Evolutionary conservation across 2,113 vertebrate genomes (phyloP).

Genomic region (Promerops cafer): DNA sequence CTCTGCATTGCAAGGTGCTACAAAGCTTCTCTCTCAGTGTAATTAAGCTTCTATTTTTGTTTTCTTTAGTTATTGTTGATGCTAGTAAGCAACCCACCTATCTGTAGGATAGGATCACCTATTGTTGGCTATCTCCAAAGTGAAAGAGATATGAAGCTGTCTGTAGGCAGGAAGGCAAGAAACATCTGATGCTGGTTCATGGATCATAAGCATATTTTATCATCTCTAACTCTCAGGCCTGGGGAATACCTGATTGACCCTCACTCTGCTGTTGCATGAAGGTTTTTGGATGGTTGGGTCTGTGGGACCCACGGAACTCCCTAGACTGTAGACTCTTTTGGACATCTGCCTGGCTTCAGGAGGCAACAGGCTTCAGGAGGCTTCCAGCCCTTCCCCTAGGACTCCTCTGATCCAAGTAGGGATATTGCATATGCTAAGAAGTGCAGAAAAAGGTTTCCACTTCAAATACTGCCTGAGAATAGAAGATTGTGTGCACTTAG

Average conservation of each 20-base stretch:
- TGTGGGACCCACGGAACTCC: neutral
- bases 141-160: neutral
- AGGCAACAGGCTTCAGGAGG: neutral
- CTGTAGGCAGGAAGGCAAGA: neutral
- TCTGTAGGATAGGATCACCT: neutral
- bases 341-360: neutral
- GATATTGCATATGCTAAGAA: neutral
- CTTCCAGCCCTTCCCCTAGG: neutral
- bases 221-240: neutral
- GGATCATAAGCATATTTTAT: neutral
- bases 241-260: neutral
- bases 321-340: neutral
- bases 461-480: neutral
- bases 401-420: neutral
- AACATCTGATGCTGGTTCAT: neutral
- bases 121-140: neutral
- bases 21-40: neutral
- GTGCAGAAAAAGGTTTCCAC: neutral
- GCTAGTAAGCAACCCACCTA: neutral
- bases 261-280: neutral
- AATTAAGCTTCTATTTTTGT: neutral
- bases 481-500: neutral
- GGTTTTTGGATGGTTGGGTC: neutral
- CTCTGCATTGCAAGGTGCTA: neutral
- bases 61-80: neutral